A percentile compares a stretch with the other conserved stretches of the same genome.
These are phyloP conservation scores for Podarcis lilfordi DNA, from an alignment of 2,797 vertebrate species.

Conservation along the genomic window DNA sequence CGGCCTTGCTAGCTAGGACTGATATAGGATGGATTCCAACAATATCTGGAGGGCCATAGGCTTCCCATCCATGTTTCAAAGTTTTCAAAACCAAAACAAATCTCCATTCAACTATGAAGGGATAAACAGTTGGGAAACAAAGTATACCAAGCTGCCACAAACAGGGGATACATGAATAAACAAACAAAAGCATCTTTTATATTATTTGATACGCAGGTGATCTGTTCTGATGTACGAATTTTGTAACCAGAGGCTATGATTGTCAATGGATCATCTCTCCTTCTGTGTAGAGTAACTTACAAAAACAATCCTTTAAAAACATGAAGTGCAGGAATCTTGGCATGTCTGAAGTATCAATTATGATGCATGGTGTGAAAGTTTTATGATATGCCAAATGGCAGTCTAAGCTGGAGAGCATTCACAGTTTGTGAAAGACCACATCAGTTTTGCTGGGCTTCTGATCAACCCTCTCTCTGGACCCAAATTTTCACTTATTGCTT, in stretches of 20 bases:
- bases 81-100: not conserved
- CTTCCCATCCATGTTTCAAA: no score
- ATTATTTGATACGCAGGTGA: slow-evolving; percentile 54
- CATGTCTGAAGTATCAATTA: slow-evolving; percentile 45
- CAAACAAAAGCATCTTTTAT: slow-evolving; percentile 13
- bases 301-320: slow-evolving; percentile 21
- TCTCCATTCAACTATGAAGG: no score
- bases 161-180: not conserved
- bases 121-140: not conserved
- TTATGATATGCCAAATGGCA: not conserved
- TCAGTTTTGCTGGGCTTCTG: not conserved
- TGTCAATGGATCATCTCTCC: not conserved
- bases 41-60: no score
- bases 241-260: not conserved
- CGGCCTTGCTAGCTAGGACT: no score
- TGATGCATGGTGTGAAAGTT: slow-evolving; percentile 38
- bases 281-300: not conserved
- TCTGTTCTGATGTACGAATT: slow-evolving; percentile 27
- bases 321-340: slow-evolving; percentile 23
- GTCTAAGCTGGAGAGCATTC: not conserved
- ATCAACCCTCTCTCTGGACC: not conserved
- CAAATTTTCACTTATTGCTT: slow-evolving; percentile 22
- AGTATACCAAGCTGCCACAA: not conserved
- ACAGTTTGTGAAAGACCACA: not conserved
- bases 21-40: no score